Percentiles rank a stretch among this genome's conserved stretches.
Evolutionary conservation across 2,888 invertebrate species (phyloP).

Genomic region (Drosophila macrothrix): DNA sequence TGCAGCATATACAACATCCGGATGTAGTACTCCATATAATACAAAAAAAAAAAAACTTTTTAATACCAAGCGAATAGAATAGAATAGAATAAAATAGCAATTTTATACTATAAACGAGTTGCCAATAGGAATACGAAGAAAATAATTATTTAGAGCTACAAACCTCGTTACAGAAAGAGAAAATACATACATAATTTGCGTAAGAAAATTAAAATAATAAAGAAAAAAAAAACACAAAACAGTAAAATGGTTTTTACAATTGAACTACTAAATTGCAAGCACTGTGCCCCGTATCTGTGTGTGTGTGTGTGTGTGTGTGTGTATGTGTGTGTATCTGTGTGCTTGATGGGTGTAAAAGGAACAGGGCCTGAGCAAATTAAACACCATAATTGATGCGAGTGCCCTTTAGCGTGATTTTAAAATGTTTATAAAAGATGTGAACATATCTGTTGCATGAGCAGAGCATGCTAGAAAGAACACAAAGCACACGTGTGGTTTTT

Average conservation of each 20-base stretch:
- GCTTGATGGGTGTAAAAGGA: constrained; percentile 8
- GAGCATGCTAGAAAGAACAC: constrained; percentile 15
- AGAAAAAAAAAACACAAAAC: constrained; percentile 38
- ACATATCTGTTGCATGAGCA: not conserved
- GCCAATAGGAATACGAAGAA: constrained; percentile 5
- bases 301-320: constrained; percentile 10
- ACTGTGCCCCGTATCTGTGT: constrained; percentile 54
- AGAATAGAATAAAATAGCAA: constrained; percentile 7
- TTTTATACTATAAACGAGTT: constrained; percentile 13
- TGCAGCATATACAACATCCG: constrained; percentile 37
- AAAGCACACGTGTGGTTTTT: constrained; percentile 8
- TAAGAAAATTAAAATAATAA: constrained; percentile 30
- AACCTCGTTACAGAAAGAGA: constrained; percentile 10
- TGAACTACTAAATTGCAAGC: constrained; percentile 68
- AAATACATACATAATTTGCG: constrained; percentile 20
- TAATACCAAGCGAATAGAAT: constrained; percentile 15
- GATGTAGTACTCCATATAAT: constrained; percentile 43
- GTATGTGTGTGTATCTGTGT: constrained; percentile 13
- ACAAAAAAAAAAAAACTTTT: constrained; percentile 38
- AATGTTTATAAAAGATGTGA: not conserved
- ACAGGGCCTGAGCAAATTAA: constrained; percentile 34
- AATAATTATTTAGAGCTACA: not conserved
- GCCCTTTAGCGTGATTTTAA: not conserved
- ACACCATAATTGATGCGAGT: constrained; percentile 8
- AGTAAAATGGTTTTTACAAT: constrained; percentile 51